Conservation (phyloP, 2,888 invertebrate species). For the Dynastes tityus region DNA sequence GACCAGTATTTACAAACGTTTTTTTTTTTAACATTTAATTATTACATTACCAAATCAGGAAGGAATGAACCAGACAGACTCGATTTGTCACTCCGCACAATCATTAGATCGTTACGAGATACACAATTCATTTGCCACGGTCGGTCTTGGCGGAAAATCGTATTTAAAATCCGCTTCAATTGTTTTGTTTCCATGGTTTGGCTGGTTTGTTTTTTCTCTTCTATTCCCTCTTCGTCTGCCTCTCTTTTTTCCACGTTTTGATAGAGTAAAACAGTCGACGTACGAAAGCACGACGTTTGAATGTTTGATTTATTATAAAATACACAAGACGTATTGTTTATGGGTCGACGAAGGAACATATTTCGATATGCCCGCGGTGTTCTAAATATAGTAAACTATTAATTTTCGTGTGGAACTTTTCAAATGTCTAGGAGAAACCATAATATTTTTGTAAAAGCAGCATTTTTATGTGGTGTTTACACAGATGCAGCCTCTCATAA, state of each 20-base stretch:
- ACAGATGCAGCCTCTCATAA: conserved; percentile 46
- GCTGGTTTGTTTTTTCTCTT: neutral
- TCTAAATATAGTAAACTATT: conserved; percentile 46
- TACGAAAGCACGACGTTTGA: neutral
- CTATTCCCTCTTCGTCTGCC: neutral
- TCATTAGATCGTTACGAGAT: neutral
- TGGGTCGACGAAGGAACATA: neutral
- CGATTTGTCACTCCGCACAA: neutral
- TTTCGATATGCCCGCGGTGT: conserved; percentile 1
- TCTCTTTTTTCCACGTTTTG: neutral
- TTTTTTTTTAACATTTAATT: too few relatives aligned
- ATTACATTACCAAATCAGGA: conserved; percentile 8
- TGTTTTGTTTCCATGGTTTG: neutral
- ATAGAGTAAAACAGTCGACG: conserved; percentile 21
- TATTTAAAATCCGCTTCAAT: conserved; percentile 26
- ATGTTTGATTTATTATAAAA: conserved; percentile 38
- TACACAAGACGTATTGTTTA: conserved; percentile 22
- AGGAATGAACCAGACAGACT: neutral
- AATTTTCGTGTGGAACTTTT: conserved; percentile 45
- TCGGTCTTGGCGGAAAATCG: conserved; percentile 46
- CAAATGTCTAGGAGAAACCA: conserved; percentile 44
- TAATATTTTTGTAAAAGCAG: conserved; percentile 47
- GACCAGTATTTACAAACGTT: too few relatives aligned
- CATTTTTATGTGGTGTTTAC: conserved; percentile 45
- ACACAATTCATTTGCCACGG: conserved; percentile 49